Conservation (phyloP, 1,140 invertebrate species). For the Pteromalus puparum region DNA sequence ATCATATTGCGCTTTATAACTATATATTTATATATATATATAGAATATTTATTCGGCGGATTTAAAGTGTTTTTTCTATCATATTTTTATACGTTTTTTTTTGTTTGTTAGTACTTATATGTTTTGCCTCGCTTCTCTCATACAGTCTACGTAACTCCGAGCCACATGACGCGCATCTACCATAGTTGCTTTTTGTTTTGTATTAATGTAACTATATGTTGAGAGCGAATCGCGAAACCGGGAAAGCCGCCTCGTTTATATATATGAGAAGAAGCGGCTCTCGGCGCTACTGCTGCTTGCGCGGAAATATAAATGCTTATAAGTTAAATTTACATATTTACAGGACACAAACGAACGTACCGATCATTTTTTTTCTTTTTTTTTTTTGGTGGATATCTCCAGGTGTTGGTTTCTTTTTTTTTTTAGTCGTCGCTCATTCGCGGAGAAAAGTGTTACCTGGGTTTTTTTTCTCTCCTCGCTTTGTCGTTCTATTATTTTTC, state of each 20-base stretch:
- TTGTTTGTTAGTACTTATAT: constrained; percentile 20
- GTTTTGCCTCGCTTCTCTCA: constrained; percentile 42
- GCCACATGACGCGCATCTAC: constrained; percentile 38
- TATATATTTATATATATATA: constrained; percentile 9
- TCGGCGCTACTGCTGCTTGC: constrained; percentile 40
- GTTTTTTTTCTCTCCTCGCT: not conserved
- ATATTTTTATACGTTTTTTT: constrained; percentile 38
- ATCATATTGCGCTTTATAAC: not conserved
- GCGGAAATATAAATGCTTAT: constrained; percentile 68
- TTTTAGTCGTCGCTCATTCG: constrained; percentile 50
- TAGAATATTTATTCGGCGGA: constrained; percentile 19
- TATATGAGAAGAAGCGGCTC: constrained; percentile 38
- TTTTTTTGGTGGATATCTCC: constrained; percentile 38
- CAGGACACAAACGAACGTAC: constrained; percentile 72
- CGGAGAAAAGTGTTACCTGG: constrained; percentile 52
- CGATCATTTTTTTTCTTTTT: constrained; percentile 52
- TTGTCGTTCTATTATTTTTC: not conserved
- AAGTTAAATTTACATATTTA: constrained; percentile 72
- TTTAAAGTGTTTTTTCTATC: constrained; percentile 27
- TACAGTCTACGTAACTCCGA: constrained; percentile 30
- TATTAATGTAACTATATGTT: constrained; percentile 35
- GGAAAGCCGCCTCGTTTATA: constrained; percentile 10
- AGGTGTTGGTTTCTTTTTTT: constrained; percentile 20
- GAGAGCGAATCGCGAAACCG: constrained; percentile 22
- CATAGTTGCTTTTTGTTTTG: not conserved